Evolutionary conservation across 1,140 invertebrate species (phyloP).

Genomic region (Solenopsis invicta): DNA sequence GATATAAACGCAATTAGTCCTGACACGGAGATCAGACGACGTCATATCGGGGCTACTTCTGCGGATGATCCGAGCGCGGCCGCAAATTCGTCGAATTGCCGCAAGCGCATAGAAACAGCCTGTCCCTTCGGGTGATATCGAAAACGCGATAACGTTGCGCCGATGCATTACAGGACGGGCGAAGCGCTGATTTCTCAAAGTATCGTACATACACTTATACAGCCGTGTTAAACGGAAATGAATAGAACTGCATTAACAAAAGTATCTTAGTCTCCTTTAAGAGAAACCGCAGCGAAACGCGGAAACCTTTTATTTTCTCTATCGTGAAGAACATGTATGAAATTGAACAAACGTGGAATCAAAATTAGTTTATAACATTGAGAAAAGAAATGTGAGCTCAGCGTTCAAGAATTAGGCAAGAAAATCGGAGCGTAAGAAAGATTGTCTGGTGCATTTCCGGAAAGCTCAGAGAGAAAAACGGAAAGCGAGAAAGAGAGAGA

Average conservation of each 20-base stretch:
- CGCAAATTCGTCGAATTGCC: conserved; percentile 71
- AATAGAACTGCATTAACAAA: neutral
- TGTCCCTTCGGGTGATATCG: conserved; percentile 74
- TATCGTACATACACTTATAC: conserved; percentile 46
- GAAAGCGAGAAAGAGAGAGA: neutral
- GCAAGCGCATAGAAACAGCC: conserved; percentile 66
- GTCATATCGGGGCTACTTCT: conserved; percentile 60
- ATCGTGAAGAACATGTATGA: neutral
- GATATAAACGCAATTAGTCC: conserved; percentile 62
- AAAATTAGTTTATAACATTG: neutral
- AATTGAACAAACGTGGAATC: neutral
- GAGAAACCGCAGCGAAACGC: neutral
- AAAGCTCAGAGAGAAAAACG: neutral
- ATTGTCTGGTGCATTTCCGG: neutral
- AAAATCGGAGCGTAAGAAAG: neutral
- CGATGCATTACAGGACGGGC: conserved; percentile 19
- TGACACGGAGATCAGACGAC: conserved; percentile 61
- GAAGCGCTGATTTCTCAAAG: conserved; percentile 64
- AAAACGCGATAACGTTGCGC: conserved; percentile 56
- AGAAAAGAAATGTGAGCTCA: neutral
- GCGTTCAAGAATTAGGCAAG: neutral
- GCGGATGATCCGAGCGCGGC: conserved; percentile 67
- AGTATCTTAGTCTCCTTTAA: neutral
- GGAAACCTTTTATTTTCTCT: neutral
- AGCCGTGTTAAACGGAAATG: neutral